These are phyloP conservation scores for Tympanoctomys barrerae DNA, from an alignment of 2,797 vertebrate genomes.

Conservation along the genomic window DNA sequence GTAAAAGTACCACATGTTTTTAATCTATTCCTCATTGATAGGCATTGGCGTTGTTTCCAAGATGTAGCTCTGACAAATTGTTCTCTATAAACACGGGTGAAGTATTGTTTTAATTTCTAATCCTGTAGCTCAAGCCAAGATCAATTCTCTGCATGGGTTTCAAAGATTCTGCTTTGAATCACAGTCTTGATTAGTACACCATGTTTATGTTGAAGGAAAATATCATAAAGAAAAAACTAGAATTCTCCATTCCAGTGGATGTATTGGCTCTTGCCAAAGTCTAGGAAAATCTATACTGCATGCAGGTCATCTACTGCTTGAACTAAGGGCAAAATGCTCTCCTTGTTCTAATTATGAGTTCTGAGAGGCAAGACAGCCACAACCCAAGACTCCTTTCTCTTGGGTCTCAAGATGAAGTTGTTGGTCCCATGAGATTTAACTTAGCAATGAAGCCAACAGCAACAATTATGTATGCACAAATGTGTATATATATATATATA, in stretches of 20 bases:
- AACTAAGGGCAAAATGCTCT: rapidly evolving
- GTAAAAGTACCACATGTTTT: too few species aligned
- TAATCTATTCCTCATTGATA: too few species aligned
- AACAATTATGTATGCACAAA: not conserved
- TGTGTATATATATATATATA: not conserved
- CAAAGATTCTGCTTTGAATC: not conserved
- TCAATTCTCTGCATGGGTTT: not conserved
- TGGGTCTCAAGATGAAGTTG: not conserved
- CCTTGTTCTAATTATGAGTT: not conserved
- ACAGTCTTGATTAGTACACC: too few species aligned
- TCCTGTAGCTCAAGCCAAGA: not conserved
- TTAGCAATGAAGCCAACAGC: not conserved
- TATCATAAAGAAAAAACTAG: not conserved
- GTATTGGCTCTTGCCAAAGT: not conserved
- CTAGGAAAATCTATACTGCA: rapidly evolving
- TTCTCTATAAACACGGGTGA: too few species aligned
- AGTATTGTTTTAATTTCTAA: not conserved
- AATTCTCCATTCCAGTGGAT: not conserved
- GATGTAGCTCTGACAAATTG: too few species aligned
- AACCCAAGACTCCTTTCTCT: not conserved
- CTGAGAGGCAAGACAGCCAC: too few species aligned
- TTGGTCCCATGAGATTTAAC: not conserved
- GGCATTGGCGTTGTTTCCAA: too few species aligned
- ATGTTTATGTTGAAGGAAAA: not conserved
- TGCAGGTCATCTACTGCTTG: rapidly evolving